Conservation (phyloP, 2,797 vertebrate species). For the Urocyon cinereoargenteus region DNA sequence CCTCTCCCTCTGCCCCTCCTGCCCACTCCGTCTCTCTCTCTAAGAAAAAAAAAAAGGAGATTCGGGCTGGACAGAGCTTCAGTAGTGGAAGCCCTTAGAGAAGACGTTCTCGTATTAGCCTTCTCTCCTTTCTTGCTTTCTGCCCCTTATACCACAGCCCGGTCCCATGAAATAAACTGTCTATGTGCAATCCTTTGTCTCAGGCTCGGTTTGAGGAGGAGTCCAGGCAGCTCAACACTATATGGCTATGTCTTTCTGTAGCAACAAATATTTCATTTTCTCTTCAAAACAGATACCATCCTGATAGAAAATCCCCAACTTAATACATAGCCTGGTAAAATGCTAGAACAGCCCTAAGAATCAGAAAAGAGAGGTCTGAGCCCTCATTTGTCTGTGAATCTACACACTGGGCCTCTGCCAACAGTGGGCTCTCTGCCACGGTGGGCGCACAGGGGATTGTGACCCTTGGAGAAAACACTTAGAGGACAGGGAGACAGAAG, state of each 20-base stretch:
- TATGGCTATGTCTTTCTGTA: conserved; percentile 16
- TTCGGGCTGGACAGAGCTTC: not conserved
- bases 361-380: not conserved
- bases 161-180: not conserved
- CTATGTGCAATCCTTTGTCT: not conserved
- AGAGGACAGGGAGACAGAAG: not conserved
- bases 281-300: conserved; percentile 16
- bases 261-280: conserved; percentile 46
- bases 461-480: not conserved
- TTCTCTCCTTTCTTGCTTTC: not conserved
- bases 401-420: not conserved
- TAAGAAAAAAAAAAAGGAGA: not conserved
- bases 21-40: not conserved
- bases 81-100: accelerated
- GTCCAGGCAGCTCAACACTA: not conserved
- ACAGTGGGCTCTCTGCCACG: not conserved
- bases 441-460: too few relatives aligned
- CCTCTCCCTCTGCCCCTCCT: not conserved
- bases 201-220: not conserved
- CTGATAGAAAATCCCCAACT: not conserved
- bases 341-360: not conserved
- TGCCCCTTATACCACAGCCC: accelerated
- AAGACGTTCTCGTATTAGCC: not conserved
- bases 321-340: not conserved
- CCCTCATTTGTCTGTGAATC: too few relatives aligned